These are phyloP conservation scores for Variabilichromis moorii DNA, from an alignment of 2,113 vertebrate genomes.

Conservation along the genomic window DNA sequence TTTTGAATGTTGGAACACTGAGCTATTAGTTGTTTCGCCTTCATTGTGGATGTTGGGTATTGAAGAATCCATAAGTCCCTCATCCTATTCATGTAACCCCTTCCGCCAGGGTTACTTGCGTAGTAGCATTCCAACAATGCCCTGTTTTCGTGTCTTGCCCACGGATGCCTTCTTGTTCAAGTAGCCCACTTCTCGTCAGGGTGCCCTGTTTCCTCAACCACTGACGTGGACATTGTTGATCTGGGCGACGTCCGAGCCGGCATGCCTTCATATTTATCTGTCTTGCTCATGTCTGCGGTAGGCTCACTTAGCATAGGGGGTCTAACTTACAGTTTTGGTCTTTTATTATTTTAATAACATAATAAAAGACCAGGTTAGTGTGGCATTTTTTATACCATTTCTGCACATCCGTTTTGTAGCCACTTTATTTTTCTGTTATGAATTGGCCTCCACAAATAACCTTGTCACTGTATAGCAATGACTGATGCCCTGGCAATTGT, in stretches of 20 bases:
- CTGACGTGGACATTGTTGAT: neutral
- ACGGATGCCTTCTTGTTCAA: neutral
- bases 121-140: neutral
- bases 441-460: conserved; percentile 32
- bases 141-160: neutral
- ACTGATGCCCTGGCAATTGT: conserved; percentile 40
- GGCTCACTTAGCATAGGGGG: neutral
- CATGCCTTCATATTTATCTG: neutral
- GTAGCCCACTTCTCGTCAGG: neutral
- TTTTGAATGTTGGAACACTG: neutral
- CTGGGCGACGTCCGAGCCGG: neutral
- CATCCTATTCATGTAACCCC: neutral
- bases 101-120: neutral
- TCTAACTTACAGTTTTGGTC: neutral
- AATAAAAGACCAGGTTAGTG: neutral
- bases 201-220: neutral
- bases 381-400: neutral
- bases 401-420: neutral
- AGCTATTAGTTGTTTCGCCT: neutral
- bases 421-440: conserved; percentile 18
- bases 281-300: neutral
- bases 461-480: conserved; percentile 39
- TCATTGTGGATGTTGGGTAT: neutral
- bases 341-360: neutral
- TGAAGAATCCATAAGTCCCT: neutral